Evolutionary conservation across 2,888 invertebrate genomes (phyloP), one percentile per base, ranked within the genome.

Genomic region (Allophyes oxyacanthae): DNA sequence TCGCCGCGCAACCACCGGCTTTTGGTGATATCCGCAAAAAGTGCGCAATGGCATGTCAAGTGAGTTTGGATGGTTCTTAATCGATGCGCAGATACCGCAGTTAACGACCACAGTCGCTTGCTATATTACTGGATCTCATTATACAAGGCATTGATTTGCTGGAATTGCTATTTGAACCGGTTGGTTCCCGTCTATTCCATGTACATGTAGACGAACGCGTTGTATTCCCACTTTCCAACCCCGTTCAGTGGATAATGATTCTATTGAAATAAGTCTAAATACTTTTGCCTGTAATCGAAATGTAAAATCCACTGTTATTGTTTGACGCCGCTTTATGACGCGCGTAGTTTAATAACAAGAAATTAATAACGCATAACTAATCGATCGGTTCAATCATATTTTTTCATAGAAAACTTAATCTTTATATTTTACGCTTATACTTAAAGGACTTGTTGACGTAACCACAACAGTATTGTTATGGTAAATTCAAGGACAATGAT

Each of bases 21-120:
- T 91, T 92, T 88, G 91, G 93, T 89, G 91, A 91, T 92, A 93
- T 90, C 85, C 87, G 88, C 92, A 92, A 93, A 92, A 92, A 92
- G 86, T 88, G 83, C 84, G 86, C 87, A 84, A 83, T 82, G 89
- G 87, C 85, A 89, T 90, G 85, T 88, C 81, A 71, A 82, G 82
- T 80, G 83, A 83, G 83, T 87, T 86, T 83, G 85, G 83, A 75
- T 78, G 84, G 82, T 76, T 83, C 83, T 84, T 87, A 87, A 89
- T 89, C 87, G 85, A 85, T 85, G 85, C 78, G 75, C 81, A 82
- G 79, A 82, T 79, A 77, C 75, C 73, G 68, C 78, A 79, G 75
- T 75, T 76, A 81, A 84, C 83, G 79, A 81, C 76, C 81, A 78
- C 81, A 78, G 81, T 75, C 77, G 65, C 75, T 78, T 79, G 76